Base-by-base conservation (phyloP, 2,113 vertebrate species). In the Crypturellus undulatus region DNA sequence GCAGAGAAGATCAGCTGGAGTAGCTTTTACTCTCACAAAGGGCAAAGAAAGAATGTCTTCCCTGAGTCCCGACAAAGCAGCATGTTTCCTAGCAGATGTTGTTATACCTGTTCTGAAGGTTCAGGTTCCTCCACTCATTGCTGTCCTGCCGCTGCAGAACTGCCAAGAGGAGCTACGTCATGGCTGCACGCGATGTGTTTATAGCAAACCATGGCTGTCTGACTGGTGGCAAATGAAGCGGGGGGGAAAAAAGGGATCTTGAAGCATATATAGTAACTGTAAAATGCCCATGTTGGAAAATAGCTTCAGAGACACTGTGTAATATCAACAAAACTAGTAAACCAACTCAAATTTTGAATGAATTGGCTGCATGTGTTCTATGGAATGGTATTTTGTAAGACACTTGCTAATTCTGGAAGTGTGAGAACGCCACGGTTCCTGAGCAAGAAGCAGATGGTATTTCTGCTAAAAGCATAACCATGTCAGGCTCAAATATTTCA, bases 1-100 rank as follows among this genome's bases (percentile, higher is more conserved):
- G 43, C 56, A 91, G 79, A 60, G 82, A 94, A 76, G 64, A 88
- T 83, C 56, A 68, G 42, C 81, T 94, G 71, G 40, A 83, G 7
- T 20, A 63, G 68, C 71, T 79, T 38, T 94, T 94, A 77, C 79
- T 94, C 36, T 65, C 2, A 2, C 22, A 83, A 80, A 92, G 81
- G 79, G 60, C 63, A 70, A 21, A 89, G 54, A 84, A 67, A 77
- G 71, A 86, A 2, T 83, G 26, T 70, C 68, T 82, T 76, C 60
- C 40, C 32, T 21, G 59, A 58, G 59, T 65, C 32, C 73, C 85
- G 76, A 25, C 47, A 82, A 36, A 73, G 49, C 63, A 92, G 70
- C 2, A 0, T 67, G 34, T 49, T 73, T 84, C 43, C 68, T 92
- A 67, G 78, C 2, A 28, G 21, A 71, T 32, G 0, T 87, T 75